Conservation (phyloP, 2,888 invertebrate genomes). For the Copidosoma aretas region DNA sequence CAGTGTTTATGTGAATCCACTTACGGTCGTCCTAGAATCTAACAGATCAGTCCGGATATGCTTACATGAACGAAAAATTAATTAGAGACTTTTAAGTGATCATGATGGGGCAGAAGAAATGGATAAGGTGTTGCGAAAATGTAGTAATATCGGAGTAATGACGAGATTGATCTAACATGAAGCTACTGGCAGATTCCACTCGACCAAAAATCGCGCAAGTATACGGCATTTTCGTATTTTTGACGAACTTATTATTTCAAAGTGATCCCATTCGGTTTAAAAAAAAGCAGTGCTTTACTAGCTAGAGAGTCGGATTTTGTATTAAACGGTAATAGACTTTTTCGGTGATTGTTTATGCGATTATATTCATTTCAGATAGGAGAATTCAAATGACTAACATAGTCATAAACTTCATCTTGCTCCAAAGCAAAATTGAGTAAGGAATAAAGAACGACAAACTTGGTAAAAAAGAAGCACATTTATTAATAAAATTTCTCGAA, state of each 20-base stretch:
- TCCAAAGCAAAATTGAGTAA: too few relatives aligned
- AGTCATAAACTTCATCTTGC: too few relatives aligned
- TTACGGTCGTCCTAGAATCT: too few relatives aligned
- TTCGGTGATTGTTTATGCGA: neutral
- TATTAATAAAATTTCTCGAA: too few relatives aligned
- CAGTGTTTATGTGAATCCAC: too few relatives aligned
- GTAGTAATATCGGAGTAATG: neutral
- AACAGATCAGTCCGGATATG: neutral
- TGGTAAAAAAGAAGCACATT: too few relatives aligned
- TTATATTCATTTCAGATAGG: too few relatives aligned
- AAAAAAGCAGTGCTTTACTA: neutral
- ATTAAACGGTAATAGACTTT: neutral
- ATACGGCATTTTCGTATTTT: neutral
- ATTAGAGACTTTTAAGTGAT: neutral
- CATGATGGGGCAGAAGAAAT: neutral
- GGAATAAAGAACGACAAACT: too few relatives aligned
- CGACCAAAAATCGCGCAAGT: neutral
- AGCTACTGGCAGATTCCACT: constrained; percentile 3
- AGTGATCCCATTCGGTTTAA: neutral
- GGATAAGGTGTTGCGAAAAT: neutral
- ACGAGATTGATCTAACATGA: neutral
- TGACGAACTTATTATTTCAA: neutral
- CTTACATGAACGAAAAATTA: too few relatives aligned
- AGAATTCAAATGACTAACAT: too few relatives aligned
- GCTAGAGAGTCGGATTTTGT: neutral